These are phyloP conservation scores for Noctuana brunneofusca DNA, from an alignment of 2,888 invertebrate species.

Conservation along the genomic window DNA sequence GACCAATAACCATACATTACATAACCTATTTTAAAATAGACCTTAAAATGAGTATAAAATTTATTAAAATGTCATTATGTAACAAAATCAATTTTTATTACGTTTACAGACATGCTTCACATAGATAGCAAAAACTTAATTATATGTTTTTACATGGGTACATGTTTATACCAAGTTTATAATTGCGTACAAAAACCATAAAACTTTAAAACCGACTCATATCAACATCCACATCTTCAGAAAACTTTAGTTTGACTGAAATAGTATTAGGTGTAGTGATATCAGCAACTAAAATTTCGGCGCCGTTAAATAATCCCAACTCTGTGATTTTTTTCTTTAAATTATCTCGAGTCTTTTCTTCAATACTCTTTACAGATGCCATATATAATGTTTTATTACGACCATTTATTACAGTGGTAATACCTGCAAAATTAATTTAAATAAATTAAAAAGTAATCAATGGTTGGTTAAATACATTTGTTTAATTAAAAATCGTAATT, in stretches of 20 bases:
- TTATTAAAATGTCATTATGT: too few relatives aligned
- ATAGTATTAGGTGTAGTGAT: constrained; percentile 93
- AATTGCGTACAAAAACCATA: background rate
- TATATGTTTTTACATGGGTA: too few relatives aligned
- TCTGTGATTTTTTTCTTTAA: constrained; percentile 93
- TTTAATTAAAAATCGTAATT: too few relatives aligned
- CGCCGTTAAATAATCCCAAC: constrained; percentile 91
- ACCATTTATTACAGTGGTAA: constrained; percentile 91
- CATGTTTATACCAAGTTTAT: too few relatives aligned
- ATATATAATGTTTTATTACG: constrained; percentile 97
- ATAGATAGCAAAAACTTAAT: too few relatives aligned
- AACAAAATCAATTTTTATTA: too few relatives aligned
- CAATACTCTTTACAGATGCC: constrained; percentile 95
- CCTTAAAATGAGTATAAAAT: too few relatives aligned
- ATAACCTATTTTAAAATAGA: too few relatives aligned
- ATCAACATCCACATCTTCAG: constrained; percentile 79
- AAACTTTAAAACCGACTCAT: constrained; percentile 54
- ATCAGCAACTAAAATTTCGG: constrained; percentile 95
- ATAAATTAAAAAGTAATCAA: background rate
- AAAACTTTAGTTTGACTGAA: constrained; percentile 88
- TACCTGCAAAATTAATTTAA: constrained; percentile 69
- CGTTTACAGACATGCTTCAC: too few relatives aligned
- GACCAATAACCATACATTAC: too few relatives aligned
- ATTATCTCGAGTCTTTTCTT: constrained; percentile 93
- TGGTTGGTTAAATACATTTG: too few relatives aligned